Conservation (phyloP, 2,113 vertebrate species). For the Chionomys nivalis region DNA sequence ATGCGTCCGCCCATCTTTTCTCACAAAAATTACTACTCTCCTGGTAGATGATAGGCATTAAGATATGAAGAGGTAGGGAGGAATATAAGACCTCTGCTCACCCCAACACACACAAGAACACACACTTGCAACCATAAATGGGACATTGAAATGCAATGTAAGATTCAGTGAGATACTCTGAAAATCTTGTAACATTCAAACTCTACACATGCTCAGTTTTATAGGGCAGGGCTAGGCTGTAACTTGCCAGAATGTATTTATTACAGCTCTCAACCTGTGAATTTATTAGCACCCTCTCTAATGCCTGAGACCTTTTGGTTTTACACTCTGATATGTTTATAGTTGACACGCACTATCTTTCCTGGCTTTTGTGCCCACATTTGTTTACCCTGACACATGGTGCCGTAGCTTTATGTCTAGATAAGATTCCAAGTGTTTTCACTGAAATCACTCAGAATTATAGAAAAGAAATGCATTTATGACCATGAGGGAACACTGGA, state of each 20-base stretch:
- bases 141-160: constrained; percentile 23
- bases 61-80: not conserved
- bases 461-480: constrained; percentile 65
- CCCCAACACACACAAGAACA: not conserved
- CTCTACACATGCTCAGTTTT: constrained; percentile 51
- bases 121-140: constrained; percentile 24
- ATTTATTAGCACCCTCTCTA: constrained; percentile 74
- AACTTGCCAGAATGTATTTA: constrained; percentile 69
- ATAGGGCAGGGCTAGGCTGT: constrained; percentile 41
- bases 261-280: constrained; percentile 59
- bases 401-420: constrained; percentile 30
- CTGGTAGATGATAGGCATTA: not conserved
- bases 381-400: constrained; percentile 72
- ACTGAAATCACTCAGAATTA: constrained; percentile 63
- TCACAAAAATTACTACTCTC: not conserved
- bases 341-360: constrained; percentile 61
- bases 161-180: constrained; percentile 49
- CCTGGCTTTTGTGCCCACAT: constrained; percentile 63
- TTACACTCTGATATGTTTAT: constrained; percentile 67
- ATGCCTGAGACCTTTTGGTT: constrained; percentile 61
- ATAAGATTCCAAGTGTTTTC: constrained; percentile 71
- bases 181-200: constrained; percentile 62
- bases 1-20: not conserved
- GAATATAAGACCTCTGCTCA: constrained; percentile 38
- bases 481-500: constrained; percentile 36